These are phyloP conservation scores for Tenodera sinensis DNA, from an alignment of 2,888 invertebrate genomes.

Conservation along the genomic window DNA sequence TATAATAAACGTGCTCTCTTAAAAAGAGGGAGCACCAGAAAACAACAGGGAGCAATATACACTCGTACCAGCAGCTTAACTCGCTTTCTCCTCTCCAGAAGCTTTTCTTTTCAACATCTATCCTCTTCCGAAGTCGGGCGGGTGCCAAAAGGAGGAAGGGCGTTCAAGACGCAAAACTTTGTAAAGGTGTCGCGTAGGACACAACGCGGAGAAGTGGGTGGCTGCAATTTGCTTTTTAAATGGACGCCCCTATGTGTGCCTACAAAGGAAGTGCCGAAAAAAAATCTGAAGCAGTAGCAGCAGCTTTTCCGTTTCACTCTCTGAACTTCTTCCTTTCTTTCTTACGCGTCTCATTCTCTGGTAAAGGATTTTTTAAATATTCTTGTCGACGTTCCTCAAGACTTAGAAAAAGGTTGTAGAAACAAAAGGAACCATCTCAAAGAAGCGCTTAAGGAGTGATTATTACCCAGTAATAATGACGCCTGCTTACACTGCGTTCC, in stretches of 20 bases:
- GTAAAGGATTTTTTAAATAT: neutral
- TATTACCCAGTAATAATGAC: neutral
- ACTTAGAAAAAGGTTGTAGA: neutral
- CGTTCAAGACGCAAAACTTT: neutral
- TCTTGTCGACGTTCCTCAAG: neutral
- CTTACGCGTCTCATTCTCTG: neutral
- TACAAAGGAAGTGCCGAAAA: neutral
- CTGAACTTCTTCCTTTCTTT: neutral
- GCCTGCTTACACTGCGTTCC: neutral
- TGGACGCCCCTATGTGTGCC: neutral
- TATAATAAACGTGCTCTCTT: neutral
- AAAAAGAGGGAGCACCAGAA: neutral
- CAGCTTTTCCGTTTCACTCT: neutral
- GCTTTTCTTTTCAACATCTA: neutral
- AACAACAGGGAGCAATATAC: neutral
- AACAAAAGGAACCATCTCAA: neutral
- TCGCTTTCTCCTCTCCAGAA: neutral
- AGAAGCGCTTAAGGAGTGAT: neutral
- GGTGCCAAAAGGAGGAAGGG: neutral
- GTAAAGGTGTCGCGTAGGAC: neutral
- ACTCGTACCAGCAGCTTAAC: neutral
- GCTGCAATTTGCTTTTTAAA: neutral
- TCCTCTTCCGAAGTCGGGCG: neutral
- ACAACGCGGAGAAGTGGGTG: neutral
- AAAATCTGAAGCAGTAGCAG: neutral